Evolutionary conservation across 2,888 invertebrate genomes (phyloP).

Genomic region (Melanophora roralis): DNA sequence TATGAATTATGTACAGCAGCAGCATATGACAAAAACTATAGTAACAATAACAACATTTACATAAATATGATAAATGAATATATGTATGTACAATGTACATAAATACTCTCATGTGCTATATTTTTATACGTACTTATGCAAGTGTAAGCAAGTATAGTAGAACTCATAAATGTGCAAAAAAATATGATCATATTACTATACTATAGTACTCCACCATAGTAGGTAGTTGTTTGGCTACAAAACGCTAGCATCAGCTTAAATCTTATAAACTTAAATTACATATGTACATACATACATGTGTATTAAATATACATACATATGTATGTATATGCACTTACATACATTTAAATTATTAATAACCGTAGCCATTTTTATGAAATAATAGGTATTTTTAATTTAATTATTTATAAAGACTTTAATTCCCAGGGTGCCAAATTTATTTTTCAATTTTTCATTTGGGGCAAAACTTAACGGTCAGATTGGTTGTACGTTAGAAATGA

Average conservation of each 20-base stretch:
- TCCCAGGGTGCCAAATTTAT: no score
- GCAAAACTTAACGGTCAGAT: no score
- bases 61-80: conserved; percentile 32
- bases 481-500: no score
- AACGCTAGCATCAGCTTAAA: conserved; percentile 40
- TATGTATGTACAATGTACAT: background rate
- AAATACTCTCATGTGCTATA: background rate
- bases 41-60: conserved; percentile 2
- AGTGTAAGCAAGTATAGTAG: background rate
- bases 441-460: no score
- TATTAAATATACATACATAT: no score
- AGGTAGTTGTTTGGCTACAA: background rate
- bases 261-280: background rate
- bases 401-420: no score
- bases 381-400: no score
- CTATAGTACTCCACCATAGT: background rate
- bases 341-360: background rate
- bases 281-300: background rate
- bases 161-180: conserved; percentile 44
- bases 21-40: conserved; percentile 23
- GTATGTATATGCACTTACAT: no score
- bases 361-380: background rate
- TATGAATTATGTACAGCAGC: background rate
- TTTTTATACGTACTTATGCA: background rate
- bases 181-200: conserved; percentile 50